Evolutionary conservation across 2,888 invertebrate genomes (phyloP).

Genomic region (Cheilosia variabilis): DNA sequence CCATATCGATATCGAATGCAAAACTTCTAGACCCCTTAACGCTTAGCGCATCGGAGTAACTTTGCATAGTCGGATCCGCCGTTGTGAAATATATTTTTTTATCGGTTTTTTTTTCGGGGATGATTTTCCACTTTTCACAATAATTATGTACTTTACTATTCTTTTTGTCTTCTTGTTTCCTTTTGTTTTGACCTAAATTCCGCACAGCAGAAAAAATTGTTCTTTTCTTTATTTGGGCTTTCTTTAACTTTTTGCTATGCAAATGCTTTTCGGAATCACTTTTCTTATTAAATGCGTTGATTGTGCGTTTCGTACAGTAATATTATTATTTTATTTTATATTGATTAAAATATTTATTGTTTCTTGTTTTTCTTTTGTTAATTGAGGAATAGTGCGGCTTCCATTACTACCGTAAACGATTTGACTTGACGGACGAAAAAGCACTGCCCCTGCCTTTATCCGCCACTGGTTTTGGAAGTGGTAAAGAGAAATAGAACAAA

Average conservation of each 20-base stretch:
- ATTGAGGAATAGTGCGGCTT: neutral
- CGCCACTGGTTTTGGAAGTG: constrained; percentile 31
- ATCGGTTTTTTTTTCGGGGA: neutral
- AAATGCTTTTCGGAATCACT: constrained; percentile 18
- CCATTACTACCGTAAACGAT: neutral
- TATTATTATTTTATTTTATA: neutral
- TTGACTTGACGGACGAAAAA: constrained; percentile 62
- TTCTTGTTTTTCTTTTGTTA: constrained; percentile 18
- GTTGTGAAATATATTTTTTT: constrained; percentile 18
- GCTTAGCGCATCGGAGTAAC: constrained; percentile 81
- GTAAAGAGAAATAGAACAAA: constrained; percentile 14
- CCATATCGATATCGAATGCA: constrained; percentile 83
- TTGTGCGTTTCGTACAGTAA: constrained; percentile 33
- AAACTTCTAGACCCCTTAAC: constrained; percentile 81
- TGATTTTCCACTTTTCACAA: constrained; percentile 41
- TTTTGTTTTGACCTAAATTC: constrained; percentile 73
- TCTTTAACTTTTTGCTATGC: constrained; percentile 5
- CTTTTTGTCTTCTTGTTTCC: constrained; percentile 18
- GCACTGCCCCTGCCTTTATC: constrained; percentile 48
- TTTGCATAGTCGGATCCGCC: constrained; percentile 79
- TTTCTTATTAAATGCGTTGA: constrained; percentile 34
- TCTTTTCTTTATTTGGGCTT: neutral
- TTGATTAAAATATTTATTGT: constrained; percentile 1
- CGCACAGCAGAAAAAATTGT: constrained; percentile 10
- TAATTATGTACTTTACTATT: neutral